Conservation (phyloP, 2,113 vertebrate genomes). For the Embiotoca jacksoni region DNA sequence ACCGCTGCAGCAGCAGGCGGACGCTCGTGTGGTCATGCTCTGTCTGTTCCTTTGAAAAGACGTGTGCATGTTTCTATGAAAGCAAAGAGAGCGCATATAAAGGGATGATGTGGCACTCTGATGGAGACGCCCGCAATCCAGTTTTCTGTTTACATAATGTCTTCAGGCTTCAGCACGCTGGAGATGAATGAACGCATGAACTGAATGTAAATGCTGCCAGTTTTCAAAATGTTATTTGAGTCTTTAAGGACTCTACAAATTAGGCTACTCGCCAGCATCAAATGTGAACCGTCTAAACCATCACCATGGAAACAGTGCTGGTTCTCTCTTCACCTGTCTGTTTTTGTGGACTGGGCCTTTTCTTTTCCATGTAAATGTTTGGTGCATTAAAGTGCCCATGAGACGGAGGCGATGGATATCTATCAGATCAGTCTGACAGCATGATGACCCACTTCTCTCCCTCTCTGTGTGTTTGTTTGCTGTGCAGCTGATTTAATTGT, state of each 20-base stretch:
- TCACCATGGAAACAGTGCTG: conserved; percentile 79
- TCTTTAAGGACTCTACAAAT: conserved; percentile 35
- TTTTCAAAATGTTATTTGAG: not conserved
- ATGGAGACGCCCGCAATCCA: conserved; percentile 30
- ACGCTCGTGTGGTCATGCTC: conserved; percentile 10
- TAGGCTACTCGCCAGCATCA: conserved; percentile 38
- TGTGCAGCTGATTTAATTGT: conserved; percentile 46
- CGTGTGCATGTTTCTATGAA: not conserved
- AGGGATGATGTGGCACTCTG: conserved; percentile 1
- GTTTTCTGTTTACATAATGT: conserved; percentile 16
- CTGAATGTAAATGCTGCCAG: not conserved
- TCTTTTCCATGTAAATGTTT: conserved; percentile 29
- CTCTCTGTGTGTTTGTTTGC: conserved; percentile 32
- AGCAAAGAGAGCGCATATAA: not conserved
- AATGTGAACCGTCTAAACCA: conserved; percentile 49
- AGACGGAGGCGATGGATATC: conserved; percentile 15
- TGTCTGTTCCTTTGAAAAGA: conserved; percentile 4
- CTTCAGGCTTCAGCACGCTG: not conserved
- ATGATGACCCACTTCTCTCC: conserved; percentile 26
- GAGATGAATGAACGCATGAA: conserved; percentile 1
- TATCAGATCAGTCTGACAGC: conserved; percentile 31
- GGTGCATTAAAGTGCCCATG: conserved; percentile 15
- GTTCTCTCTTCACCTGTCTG: conserved; percentile 60
- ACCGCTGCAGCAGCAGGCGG: conserved; percentile 1
- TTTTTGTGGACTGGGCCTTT: conserved; percentile 37